These are phyloP conservation scores for Oreocharis arfaki DNA, from an alignment of 2,113 vertebrate species.

Conservation along the genomic window DNA sequence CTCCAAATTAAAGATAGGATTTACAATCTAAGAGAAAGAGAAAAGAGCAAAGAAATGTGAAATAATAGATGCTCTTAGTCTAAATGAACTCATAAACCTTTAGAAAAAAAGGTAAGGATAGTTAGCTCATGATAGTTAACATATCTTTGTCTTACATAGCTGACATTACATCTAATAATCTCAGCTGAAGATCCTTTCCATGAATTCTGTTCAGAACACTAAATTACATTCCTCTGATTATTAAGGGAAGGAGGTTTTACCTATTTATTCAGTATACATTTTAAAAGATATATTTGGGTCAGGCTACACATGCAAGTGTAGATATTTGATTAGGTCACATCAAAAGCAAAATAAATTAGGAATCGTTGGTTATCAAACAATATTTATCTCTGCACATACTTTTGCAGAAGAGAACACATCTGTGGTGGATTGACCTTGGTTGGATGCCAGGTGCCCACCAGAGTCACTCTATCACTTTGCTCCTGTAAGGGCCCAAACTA, in stretches of 20 bases:
- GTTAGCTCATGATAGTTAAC: not conserved
- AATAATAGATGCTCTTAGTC: not conserved
- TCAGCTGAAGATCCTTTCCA: not conserved
- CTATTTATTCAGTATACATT: not conserved
- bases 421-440: not conserved
- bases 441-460: not conserved
- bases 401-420: not conserved
- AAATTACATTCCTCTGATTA: not conserved
- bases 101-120: not conserved
- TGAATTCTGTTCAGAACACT: not conserved
- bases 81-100: not conserved
- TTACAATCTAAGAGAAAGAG: not conserved
- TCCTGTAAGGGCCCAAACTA: not conserved
- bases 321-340: not conserved
- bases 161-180: not conserved
- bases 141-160: not conserved
- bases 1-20: not conserved
- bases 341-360: not conserved
- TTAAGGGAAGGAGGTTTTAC: not conserved
- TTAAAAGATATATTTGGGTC: not conserved
- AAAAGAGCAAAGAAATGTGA: fast-evolving
- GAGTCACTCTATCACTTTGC: not conserved
- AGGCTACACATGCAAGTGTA: not conserved
- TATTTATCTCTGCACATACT: not conserved
- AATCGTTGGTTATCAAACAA: not conserved